Evolutionary conservation across 1,140 invertebrate genomes (phyloP).

Genomic region (Muscidifurax raptorellus): DNA sequence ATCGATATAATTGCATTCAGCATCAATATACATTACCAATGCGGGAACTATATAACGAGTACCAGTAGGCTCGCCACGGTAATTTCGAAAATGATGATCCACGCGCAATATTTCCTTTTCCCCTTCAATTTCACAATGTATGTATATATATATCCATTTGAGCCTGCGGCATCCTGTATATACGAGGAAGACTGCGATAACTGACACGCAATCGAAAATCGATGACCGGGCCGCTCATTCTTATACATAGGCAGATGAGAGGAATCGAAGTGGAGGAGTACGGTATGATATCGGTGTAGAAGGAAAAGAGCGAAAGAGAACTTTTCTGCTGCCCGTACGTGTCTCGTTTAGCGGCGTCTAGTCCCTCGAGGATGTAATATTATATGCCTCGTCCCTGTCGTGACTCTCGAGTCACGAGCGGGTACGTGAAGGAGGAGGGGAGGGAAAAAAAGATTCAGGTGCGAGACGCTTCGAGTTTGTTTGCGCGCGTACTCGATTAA

Average conservation of each 20-base stretch:
- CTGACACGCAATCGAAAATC: not conserved
- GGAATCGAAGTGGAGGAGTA: not conserved
- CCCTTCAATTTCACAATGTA: too few relatives aligned
- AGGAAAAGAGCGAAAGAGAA: not conserved
- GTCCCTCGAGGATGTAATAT: constrained; percentile 16
- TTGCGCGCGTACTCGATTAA: not conserved
- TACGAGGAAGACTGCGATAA: too few relatives aligned
- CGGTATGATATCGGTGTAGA: too few relatives aligned
- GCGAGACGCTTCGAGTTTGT: not conserved
- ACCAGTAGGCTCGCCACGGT: too few relatives aligned
- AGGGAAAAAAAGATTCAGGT: not conserved
- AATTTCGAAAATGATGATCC: too few relatives aligned
- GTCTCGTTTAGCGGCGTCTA: not conserved
- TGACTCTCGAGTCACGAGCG: not conserved
- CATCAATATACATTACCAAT: too few relatives aligned
- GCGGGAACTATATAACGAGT: too few relatives aligned
- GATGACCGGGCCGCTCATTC: not conserved
- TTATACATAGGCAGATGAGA: not conserved
- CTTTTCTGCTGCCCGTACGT: not conserved
- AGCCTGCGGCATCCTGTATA: too few relatives aligned
- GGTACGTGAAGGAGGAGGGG: not conserved
- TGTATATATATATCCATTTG: too few relatives aligned
- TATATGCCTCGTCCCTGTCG: not conserved
- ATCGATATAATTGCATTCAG: too few relatives aligned
- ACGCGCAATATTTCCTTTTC: too few relatives aligned